Percentiles rank a stretch among this genome's conserved stretches.
Conservation (phyloP, 2,113 vertebrate genomes). For the Carlito syrichta region DNA sequence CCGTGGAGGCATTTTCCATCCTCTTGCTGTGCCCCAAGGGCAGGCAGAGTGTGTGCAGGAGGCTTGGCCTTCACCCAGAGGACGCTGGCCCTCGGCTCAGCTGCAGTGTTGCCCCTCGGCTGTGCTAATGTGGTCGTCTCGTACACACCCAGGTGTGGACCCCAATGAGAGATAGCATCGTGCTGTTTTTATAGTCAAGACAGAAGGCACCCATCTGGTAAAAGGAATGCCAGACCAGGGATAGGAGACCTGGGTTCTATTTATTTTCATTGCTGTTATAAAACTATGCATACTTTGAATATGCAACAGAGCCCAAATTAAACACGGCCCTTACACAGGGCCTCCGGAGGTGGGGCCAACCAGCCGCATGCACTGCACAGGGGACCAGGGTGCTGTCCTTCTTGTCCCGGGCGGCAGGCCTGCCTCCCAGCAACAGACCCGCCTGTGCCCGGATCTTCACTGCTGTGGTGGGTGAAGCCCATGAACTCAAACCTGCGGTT, state of each 20-base stretch:
- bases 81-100: background rate
- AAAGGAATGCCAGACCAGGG: background rate
- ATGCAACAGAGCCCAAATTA: background rate
- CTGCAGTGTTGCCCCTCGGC: background rate
- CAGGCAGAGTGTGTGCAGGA: background rate
- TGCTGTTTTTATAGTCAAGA: background rate
- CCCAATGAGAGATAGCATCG: background rate
- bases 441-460: background rate
- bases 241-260: background rate
- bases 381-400: background rate
- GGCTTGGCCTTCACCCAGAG: background rate
- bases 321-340: background rate
- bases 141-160: background rate
- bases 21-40: background rate
- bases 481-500: fast-evolving
- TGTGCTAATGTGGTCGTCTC: background rate
- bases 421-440: background rate
- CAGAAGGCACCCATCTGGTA: background rate
- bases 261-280: background rate
- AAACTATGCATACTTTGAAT: background rate
- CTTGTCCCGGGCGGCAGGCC: background rate
- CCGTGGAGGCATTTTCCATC: background rate
- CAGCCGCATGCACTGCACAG: fast-evolving
- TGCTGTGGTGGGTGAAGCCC: background rate
- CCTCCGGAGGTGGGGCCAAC: background rate